Conservation (phyloP, 2,888 invertebrate species). For the Alviniconcha strummeri region DNA sequence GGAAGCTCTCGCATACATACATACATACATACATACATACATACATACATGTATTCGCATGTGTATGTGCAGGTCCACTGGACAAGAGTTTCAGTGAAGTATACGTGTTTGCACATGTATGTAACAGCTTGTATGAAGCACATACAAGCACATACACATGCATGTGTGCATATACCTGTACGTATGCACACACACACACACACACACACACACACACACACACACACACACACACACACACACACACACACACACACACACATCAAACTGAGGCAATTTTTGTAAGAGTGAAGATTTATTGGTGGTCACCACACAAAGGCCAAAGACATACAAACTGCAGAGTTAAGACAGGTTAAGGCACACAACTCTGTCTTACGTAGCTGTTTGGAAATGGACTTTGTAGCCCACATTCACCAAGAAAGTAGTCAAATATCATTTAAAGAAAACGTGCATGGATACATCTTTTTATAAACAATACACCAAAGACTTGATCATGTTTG, state of each 20-base stretch:
- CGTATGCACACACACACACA: background rate
- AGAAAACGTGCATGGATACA: too few species aligned
- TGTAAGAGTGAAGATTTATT: slow-evolving; percentile 15
- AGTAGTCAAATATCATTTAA: too few species aligned
- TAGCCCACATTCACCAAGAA: too few species aligned
- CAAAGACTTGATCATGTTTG: too few species aligned
- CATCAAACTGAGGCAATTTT: background rate
- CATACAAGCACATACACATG: background rate
- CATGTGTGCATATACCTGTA: background rate
- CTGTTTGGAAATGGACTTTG: too few species aligned
- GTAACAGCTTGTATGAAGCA: background rate
- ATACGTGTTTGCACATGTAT: background rate
- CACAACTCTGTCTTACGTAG: background rate
- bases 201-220: slow-evolving; percentile 13
- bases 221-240: background rate
- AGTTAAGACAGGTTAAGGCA: slow-evolving; percentile 14
- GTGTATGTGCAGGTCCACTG: background rate
- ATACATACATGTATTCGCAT: background rate
- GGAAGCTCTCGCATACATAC: background rate
- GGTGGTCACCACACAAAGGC: slow-evolving; percentile 1
- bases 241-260: background rate
- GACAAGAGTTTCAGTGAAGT: background rate
- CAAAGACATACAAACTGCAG: background rate
- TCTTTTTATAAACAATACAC: too few species aligned
- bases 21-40: background rate